These are phyloP conservation scores for Pseudomyrmex cubaensis DNA, from an alignment of 1,140 invertebrate species.

Conservation along the genomic window DNA sequence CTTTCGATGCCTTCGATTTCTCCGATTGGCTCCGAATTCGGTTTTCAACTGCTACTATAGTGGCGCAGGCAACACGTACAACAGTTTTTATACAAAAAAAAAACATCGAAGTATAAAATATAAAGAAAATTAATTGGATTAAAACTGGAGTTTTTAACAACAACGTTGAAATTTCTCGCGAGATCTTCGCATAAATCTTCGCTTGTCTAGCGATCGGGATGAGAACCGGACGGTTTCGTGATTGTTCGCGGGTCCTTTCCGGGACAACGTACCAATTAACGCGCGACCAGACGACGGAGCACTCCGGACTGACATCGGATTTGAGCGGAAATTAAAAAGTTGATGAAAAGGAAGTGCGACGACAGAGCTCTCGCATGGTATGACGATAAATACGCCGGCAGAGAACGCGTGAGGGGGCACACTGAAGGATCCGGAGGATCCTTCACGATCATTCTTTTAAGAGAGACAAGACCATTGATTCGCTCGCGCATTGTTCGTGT, in stretches of 20 bases:
- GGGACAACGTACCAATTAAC: slow-evolving; percentile 64
- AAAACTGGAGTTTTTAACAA: too few relatives aligned
- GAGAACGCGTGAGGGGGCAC: slow-evolving; percentile 14
- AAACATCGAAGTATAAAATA: too few relatives aligned
- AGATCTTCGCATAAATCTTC: neutral
- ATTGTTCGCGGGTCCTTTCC: slow-evolving; percentile 28
- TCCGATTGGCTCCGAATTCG: neutral
- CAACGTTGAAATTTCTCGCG: neutral
- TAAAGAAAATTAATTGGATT: too few relatives aligned
- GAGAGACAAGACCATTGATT: slow-evolving; percentile 74
- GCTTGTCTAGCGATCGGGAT: neutral
- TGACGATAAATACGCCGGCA: slow-evolving; percentile 51
- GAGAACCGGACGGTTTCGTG: neutral
- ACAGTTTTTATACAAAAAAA: too few relatives aligned
- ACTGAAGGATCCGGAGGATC: slow-evolving; percentile 12
- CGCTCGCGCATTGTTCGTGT: slow-evolving; percentile 70
- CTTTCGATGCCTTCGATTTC: slow-evolving; percentile 14
- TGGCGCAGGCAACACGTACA: neutral
- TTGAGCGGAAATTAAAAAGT: slow-evolving; percentile 52
- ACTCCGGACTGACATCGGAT: neutral
- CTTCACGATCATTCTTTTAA: slow-evolving; percentile 70
- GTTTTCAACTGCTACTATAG: neutral
- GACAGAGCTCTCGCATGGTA: neutral
- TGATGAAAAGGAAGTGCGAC: neutral
- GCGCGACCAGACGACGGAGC: slow-evolving; percentile 11